phyloP scores from a whole-genome alignment of 2,113 vertebrate genomes.

The Passer domesticus region DNA sequence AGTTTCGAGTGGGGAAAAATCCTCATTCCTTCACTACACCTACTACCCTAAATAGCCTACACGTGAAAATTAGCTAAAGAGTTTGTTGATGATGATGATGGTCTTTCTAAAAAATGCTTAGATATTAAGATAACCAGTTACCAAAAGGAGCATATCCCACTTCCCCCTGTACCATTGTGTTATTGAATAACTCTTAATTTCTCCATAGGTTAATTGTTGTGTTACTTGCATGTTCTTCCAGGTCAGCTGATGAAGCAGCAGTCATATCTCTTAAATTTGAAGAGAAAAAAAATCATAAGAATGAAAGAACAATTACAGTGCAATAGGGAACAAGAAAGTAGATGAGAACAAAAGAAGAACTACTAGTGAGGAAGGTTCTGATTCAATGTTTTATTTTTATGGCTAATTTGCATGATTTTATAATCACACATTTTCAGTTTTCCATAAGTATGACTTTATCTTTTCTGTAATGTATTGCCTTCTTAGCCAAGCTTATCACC shows the following conservation, averaged over 20 bases:
- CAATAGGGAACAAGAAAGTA: neutral
- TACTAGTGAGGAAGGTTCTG: neutral
- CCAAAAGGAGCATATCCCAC: neutral
- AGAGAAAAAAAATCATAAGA: neutral
- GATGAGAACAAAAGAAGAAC: neutral
- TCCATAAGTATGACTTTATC: neutral
- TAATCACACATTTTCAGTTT: neutral
- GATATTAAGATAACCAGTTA: neutral
- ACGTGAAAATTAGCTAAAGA: neutral
- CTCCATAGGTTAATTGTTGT: neutral
- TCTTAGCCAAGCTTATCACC: neutral
- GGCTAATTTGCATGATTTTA: neutral
- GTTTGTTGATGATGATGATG: neutral
- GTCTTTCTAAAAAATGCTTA: neutral
- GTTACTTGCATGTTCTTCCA: neutral
- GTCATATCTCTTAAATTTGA: neutral
- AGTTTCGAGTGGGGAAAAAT: neutral
- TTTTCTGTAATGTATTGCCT: neutral
- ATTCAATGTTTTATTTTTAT: neutral
- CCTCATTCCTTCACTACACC: neutral
- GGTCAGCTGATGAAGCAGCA: neutral
- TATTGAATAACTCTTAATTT: neutral
- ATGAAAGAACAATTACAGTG: neutral
- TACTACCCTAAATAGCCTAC: neutral
- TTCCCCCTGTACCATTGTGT: neutral